Evolutionary conservation across 1,140 invertebrate genomes (phyloP).

Genomic region (Anoplolepis gracilipes): DNA sequence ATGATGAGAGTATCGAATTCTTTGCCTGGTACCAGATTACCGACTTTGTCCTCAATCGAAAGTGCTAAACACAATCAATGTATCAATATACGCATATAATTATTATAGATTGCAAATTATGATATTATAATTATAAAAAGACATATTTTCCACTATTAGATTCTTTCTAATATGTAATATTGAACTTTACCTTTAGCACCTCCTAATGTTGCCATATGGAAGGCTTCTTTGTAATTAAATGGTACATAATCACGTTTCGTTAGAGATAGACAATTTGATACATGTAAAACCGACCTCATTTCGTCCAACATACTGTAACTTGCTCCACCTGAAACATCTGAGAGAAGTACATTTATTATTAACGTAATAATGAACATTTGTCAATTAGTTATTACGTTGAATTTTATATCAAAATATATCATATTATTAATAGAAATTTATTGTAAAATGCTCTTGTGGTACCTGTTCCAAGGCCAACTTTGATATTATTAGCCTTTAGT

Average conservation of each 20-base stretch:
- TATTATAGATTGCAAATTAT: neutral
- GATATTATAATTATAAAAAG: neutral
- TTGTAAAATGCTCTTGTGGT: slow-evolving; percentile 61
- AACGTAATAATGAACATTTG: slow-evolving; percentile 30
- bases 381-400: slow-evolving; percentile 27
- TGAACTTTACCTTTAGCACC: slow-evolving; percentile 90
- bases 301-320: slow-evolving; percentile 91
- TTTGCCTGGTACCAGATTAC: slow-evolving; percentile 93
- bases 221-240: slow-evolving; percentile 91
- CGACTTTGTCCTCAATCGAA: slow-evolving; percentile 90
- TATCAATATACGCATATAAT: slow-evolving; percentile 12
- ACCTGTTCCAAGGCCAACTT: slow-evolving; percentile 95
- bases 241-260: slow-evolving; percentile 85
- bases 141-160: slow-evolving; percentile 18
- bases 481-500: slow-evolving; percentile 88
- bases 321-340: slow-evolving; percentile 94
- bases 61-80: slow-evolving; percentile 87
- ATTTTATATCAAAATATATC: slow-evolving; percentile 42
- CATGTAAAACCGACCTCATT: slow-evolving; percentile 90
- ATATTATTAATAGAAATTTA: slow-evolving; percentile 42
- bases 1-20: slow-evolving; percentile 94
- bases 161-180: slow-evolving; percentile 20
- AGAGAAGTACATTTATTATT: slow-evolving; percentile 67
- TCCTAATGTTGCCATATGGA: slow-evolving; percentile 94
- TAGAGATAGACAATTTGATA: slow-evolving; percentile 89